phyloP scores from a whole-genome alignment of 1,140 invertebrate genomes.

The Drosophila quadrilineata region DNA sequence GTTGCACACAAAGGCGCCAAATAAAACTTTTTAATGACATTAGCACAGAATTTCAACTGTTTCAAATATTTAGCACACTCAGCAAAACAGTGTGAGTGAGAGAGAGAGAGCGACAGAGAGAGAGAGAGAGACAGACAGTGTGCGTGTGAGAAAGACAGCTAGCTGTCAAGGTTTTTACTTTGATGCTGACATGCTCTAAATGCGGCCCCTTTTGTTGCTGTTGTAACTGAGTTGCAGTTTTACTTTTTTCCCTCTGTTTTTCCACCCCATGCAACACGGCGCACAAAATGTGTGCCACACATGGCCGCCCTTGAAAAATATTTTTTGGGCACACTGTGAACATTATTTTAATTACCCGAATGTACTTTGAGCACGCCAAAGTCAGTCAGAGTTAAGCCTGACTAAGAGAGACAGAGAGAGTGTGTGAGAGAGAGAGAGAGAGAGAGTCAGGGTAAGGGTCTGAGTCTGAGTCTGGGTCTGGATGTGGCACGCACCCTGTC shows the following conservation, averaged over 20 bases:
- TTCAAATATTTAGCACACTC: constrained; percentile 32
- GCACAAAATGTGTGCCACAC: constrained; percentile 60
- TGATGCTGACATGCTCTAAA: constrained; percentile 19
- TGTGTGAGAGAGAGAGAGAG: too few species aligned
- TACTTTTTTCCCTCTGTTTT: constrained; percentile 20
- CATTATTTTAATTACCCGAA: constrained; percentile 73
- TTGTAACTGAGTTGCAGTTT: neutral
- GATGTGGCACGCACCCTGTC: constrained; percentile 69
- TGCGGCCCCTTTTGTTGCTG: constrained; percentile 43
- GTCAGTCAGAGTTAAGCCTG: neutral
- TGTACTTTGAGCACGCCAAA: constrained; percentile 17
- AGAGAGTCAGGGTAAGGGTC: too few species aligned
- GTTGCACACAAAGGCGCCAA: constrained; percentile 62
- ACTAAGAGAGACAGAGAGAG: constrained; percentile 14
- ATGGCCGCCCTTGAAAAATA: constrained; percentile 70
- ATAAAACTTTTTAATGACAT: constrained; percentile 75
- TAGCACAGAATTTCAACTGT: constrained; percentile 60
- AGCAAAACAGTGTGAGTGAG: neutral
- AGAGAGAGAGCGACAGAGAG: neutral
- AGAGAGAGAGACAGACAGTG: neutral
- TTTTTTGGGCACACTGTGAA: constrained; percentile 63
- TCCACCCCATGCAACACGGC: constrained; percentile 40
- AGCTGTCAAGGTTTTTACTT: constrained; percentile 56
- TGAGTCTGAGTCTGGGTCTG: too few species aligned
- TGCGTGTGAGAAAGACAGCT: constrained; percentile 17